These are phyloP conservation scores for Monomorium pharaonis DNA, from an alignment of 1,140 invertebrate species.

Conservation along the genomic window DNA sequence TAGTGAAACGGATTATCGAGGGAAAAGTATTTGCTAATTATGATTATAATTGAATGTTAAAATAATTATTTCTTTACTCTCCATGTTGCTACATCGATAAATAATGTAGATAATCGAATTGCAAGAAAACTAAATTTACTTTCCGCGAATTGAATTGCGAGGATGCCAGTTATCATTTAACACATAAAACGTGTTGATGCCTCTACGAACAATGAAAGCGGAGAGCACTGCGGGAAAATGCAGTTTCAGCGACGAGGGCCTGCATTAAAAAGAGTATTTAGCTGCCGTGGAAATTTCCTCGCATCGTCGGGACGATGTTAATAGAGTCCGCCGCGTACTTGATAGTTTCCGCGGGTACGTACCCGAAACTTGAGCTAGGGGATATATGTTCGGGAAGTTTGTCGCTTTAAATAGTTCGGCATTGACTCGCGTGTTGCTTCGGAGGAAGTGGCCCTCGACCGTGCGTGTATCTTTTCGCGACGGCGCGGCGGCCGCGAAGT, in stretches of 20 bases:
- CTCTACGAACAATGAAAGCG: not conserved
- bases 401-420: constrained; percentile 34
- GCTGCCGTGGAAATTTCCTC: not conserved
- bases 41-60: too few species aligned
- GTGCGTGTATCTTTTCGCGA: constrained; percentile 14
- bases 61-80: too few species aligned
- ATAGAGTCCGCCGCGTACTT: not conserved
- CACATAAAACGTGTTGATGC: not conserved
- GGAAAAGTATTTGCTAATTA: too few species aligned
- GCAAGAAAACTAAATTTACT: not conserved
- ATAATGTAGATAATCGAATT: not conserved
- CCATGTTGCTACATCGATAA: not conserved
- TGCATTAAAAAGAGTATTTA: not conserved
- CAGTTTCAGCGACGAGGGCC: not conserved
- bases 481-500: not conserved
- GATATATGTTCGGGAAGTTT: not conserved
- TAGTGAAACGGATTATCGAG: not conserved
- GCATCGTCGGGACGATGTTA: not conserved
- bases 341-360: not conserved
- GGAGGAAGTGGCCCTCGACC: not conserved
- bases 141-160: not conserved
- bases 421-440: constrained; percentile 10
- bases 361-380: not conserved
- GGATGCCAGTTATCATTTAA: not conserved
- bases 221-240: not conserved